Evolutionary conservation across 2,888 invertebrate genomes (phyloP).

Genomic region (Trissoscelio sp.): DNA sequence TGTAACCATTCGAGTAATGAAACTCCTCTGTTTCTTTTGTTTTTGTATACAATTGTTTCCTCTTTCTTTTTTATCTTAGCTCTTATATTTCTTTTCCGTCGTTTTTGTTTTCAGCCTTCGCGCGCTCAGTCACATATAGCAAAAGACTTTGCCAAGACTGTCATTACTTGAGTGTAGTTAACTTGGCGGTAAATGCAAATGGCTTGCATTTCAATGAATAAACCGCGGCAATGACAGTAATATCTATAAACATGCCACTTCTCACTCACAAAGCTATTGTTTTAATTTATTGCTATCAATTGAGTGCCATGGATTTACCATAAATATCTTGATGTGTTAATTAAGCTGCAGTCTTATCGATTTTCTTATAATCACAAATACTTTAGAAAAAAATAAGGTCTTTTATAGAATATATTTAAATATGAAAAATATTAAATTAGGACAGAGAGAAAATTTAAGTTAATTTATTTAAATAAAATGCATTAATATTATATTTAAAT

Average conservation of each 20-base stretch:
- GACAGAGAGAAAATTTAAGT: too few relatives aligned
- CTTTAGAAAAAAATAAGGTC: too few relatives aligned
- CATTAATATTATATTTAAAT: too few relatives aligned
- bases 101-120: neutral
- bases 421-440: too few relatives aligned
- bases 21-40: conserved; percentile 53
- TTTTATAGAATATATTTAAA: too few relatives aligned
- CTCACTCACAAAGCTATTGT: conserved; percentile 36
- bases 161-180: conserved; percentile 64
- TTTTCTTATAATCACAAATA: too few relatives aligned
- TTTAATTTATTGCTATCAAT: conserved; percentile 21
- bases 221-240: conserved; percentile 48
- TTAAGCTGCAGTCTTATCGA: too few relatives aligned
- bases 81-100: conserved; percentile 14
- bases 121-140: conserved; percentile 6
- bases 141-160: conserved; percentile 50
- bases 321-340: neutral
- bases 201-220: conserved; percentile 51
- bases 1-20: conserved; percentile 62
- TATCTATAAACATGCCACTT: conserved; percentile 50
- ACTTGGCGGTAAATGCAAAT: conserved; percentile 59
- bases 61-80: conserved; percentile 4
- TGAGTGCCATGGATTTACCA: neutral
- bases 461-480: too few relatives aligned
- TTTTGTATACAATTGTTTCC: conserved; percentile 30